Percentiles rank a stretch among this genome's conserved stretches.
Evolutionary conservation across 1,140 invertebrate genomes (phyloP).

Genomic region (Maconellicoccus hirsutus): DNA sequence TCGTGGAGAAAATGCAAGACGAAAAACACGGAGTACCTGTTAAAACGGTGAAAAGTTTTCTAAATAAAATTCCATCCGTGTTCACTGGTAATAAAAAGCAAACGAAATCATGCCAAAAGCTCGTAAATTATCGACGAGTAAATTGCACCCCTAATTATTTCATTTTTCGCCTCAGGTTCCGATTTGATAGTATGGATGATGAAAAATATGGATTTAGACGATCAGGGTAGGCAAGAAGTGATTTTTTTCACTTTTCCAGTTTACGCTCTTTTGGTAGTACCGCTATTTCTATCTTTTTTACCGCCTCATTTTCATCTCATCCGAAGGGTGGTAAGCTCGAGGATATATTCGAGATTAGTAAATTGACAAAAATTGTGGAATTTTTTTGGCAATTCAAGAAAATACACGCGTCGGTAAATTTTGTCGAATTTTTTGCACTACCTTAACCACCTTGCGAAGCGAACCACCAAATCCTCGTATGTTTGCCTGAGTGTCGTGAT

Average conservation of each 20-base stretch:
- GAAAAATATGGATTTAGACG: slow-evolving; percentile 82
- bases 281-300: neutral
- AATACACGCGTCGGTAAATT: too few species aligned
- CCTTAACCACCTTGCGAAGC: too few species aligned
- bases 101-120: too few species aligned
- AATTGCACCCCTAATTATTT: neutral
- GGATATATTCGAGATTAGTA: too few species aligned
- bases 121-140: neutral
- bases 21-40: slow-evolving; percentile 88
- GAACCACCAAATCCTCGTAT: too few species aligned
- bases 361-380: too few species aligned
- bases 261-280: neutral
- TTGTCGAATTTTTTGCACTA: too few species aligned
- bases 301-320: neutral
- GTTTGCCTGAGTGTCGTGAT: too few species aligned
- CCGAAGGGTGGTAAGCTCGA: too few species aligned
- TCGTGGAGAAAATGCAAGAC: slow-evolving; percentile 94
- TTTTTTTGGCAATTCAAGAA: too few species aligned
- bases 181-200: slow-evolving; percentile 92
- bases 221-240: slow-evolving; percentile 49
- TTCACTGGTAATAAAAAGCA: slow-evolving; percentile 59
- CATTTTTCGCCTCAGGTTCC: slow-evolving; percentile 47
- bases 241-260: slow-evolving; percentile 12
- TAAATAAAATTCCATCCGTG: slow-evolving; percentile 96
- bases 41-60: slow-evolving; percentile 94